Evolutionary conservation across 1,140 invertebrate genomes (phyloP).

Genomic region (Tribolium madens): DNA sequence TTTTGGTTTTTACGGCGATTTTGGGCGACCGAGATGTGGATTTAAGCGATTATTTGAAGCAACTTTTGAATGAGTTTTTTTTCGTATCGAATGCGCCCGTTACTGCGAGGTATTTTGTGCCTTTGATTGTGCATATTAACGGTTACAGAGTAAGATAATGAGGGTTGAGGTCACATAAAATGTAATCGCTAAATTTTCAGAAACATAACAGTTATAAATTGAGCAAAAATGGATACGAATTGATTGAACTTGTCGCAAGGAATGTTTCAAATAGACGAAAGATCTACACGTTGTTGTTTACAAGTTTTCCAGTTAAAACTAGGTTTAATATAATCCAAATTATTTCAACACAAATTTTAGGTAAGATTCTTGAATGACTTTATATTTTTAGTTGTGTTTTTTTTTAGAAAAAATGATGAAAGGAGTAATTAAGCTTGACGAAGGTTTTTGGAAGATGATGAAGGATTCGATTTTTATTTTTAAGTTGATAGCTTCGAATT

Average conservation of each 20-base stretch:
- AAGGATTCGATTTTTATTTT: constrained; percentile 34
- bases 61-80: constrained; percentile 4
- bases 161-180: not conserved
- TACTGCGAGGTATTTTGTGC: constrained; percentile 24
- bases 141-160: constrained; percentile 4
- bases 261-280: constrained; percentile 11
- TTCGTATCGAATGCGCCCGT: not conserved
- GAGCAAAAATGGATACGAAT: constrained; percentile 1
- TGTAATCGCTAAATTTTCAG: not conserved
- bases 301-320: constrained; percentile 1
- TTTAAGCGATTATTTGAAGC: constrained; percentile 33
- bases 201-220: constrained; percentile 2
- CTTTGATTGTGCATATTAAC: constrained; percentile 26
- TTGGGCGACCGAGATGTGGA: not conserved
- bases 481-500: constrained; percentile 3
- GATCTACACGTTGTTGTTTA: constrained; percentile 13
- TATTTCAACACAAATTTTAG: not conserved
- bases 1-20: constrained; percentile 17
- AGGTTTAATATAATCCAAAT: constrained; percentile 10
- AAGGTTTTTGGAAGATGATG: constrained; percentile 35
- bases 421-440: not conserved
- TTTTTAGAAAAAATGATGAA: constrained; percentile 33
- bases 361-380: not conserved
- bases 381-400: not conserved
- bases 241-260: not conserved